Evolutionary conservation across 2,888 invertebrate species (phyloP).

Genomic region (Tolmerus cingulatus): DNA sequence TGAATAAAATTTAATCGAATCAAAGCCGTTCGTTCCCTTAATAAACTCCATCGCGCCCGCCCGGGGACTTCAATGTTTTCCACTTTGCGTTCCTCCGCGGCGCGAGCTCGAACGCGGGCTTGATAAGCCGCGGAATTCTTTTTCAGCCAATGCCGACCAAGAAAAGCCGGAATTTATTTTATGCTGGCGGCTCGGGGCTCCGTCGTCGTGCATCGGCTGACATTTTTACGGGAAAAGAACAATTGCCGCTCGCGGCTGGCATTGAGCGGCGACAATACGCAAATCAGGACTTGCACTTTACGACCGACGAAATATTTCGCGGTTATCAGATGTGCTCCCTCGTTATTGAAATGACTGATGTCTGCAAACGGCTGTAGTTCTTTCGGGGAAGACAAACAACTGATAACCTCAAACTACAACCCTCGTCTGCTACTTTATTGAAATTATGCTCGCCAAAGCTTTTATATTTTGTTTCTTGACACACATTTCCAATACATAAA

Average conservation of each 20-base stretch:
- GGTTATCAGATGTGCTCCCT: background rate
- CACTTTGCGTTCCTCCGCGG: background rate
- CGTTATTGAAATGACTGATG: background rate
- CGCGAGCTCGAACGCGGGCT: background rate
- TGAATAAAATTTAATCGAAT: constrained; percentile 39
- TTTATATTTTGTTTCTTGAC: background rate
- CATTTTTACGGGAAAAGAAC: background rate
- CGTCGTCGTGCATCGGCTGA: background rate
- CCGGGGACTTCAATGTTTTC: background rate
- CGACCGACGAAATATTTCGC: background rate
- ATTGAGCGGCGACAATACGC: background rate
- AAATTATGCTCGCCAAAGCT: no score
- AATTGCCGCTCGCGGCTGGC: background rate
- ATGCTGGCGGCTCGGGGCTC: background rate
- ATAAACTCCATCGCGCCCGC: background rate
- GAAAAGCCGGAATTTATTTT: background rate
- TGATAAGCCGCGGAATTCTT: background rate
- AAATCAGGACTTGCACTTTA: background rate
- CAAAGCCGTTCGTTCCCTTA: constrained; percentile 24
- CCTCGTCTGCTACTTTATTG: background rate
- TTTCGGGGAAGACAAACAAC: background rate
- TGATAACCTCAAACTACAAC: background rate
- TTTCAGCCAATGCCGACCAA: background rate
- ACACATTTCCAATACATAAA: background rate
- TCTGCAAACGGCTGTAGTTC: background rate